These are phyloP conservation scores for Cremastinae sp. DNA, from an alignment of 2,888 invertebrate genomes.

Conservation along the genomic window DNA sequence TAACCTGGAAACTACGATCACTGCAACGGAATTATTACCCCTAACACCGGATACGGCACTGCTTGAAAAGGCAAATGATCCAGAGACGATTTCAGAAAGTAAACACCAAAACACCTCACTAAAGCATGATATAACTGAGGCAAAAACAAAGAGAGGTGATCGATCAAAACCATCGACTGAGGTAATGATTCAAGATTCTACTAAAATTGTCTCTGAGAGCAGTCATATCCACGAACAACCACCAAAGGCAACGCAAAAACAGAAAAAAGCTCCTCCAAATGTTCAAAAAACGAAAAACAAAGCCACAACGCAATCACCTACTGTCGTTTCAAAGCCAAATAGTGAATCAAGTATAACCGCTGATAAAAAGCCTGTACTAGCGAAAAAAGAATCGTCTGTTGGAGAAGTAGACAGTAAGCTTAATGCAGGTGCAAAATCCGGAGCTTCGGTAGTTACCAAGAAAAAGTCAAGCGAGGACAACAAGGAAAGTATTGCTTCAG, in stretches of 20 bases:
- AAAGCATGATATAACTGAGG: no score
- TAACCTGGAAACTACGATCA: no score
- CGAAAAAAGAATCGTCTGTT: conserved; percentile 35
- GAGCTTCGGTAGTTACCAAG: conserved; percentile 71
- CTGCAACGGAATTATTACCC: no score
- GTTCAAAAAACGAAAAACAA: conserved; percentile 52
- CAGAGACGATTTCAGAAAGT: no score
- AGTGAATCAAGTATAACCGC: background rate
- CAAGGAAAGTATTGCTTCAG: no score
- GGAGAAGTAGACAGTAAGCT: conserved; percentile 53
- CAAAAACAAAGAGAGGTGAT: no score
- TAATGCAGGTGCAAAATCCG: conserved; percentile 69
- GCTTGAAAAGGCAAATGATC: no score
- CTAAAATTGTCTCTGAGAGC: conserved; percentile 40
- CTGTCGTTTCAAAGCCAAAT: conserved; percentile 30
- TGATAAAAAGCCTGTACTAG: conserved; percentile 41
- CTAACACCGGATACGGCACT: no score
- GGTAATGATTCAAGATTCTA: conserved; percentile 23
- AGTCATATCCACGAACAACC: conserved; percentile 26
- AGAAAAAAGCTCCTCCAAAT: conserved; percentile 42
- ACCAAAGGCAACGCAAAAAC: conserved; percentile 35
- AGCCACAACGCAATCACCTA: conserved; percentile 34
- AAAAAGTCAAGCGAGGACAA: conserved; percentile 56
- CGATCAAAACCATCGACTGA: no score
- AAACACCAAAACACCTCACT: no score